Evolutionary conservation across 92 coral and sea anemone genomes (phyloP).

Genomic region (Paramuricea clavata): DNA sequence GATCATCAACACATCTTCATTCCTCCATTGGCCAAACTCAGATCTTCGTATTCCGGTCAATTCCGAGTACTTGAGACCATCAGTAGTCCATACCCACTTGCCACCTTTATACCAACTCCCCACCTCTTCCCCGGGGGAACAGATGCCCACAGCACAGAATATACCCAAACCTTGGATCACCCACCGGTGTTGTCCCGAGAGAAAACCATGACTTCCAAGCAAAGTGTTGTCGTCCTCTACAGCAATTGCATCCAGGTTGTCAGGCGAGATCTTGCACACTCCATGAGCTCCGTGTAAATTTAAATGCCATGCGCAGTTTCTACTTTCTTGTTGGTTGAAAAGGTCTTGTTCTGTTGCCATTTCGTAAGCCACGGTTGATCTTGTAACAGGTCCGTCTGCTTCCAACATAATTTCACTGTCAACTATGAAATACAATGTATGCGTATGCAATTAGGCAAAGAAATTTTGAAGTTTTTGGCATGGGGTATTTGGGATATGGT

Average conservation of each 20-base stretch:
- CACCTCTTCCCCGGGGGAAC: conserved; percentile 14
- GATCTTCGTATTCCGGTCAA: conserved; percentile 9
- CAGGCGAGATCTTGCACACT: not conserved
- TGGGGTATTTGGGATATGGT: too few species aligned
- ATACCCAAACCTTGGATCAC: not conserved
- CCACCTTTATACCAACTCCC: conserved; percentile 30
- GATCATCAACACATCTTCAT: conserved; percentile 25
- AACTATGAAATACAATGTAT: not conserved
- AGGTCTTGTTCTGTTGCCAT: not conserved
- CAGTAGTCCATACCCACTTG: conserved; percentile 40
- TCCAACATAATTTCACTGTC: not conserved
- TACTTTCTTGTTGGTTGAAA: not conserved
- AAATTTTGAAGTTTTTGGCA: too few species aligned
- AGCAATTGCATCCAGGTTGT: conserved; percentile 8
- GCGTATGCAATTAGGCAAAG: not conserved
- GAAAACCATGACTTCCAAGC: conserved; percentile 13
- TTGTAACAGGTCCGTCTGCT: not conserved
- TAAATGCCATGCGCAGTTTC: conserved; percentile 22
- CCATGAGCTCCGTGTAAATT: conserved; percentile 2
- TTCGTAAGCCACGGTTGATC: not conserved
- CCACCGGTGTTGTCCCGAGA: not conserved
- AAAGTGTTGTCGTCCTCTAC: conserved; percentile 18
- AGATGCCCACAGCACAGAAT: conserved; percentile 42
- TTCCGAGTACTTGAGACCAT: conserved; percentile 29
- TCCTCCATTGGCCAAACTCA: conserved; percentile 32